phyloP scores from a whole-genome alignment of 2,888 invertebrate species.

The Dione vanillae region DNA sequence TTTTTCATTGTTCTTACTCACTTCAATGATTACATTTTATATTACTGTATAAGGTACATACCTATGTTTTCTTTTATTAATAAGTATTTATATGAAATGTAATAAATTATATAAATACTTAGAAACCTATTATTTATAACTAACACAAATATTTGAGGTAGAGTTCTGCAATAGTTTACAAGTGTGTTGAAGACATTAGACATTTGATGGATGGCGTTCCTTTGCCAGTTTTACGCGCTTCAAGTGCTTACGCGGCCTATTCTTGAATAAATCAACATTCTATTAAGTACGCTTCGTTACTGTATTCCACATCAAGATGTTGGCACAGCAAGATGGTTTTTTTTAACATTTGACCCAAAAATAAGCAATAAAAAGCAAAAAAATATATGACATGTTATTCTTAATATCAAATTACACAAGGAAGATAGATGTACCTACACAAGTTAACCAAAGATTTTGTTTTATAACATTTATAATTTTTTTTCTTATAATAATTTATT shows the following conservation, averaged over 20 bases:
- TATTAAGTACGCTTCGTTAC: constrained; percentile 22
- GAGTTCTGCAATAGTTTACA: constrained; percentile 5
- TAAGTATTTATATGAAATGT: too few species aligned
- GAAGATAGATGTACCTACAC: too few species aligned
- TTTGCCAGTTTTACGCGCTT: constrained; percentile 15
- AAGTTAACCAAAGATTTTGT: too few species aligned
- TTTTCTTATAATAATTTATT: too few species aligned
- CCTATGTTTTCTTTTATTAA: too few species aligned
- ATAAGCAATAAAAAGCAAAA: background rate
- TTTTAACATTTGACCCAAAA: constrained; percentile 12
- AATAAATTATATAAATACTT: too few species aligned
- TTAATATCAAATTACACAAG: background rate
- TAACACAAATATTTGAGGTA: constrained; percentile 10
- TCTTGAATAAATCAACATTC: constrained; percentile 28
- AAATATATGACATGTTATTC: background rate
- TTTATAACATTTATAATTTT: too few species aligned
- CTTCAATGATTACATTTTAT: too few species aligned
- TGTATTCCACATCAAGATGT: background rate
- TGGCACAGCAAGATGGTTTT: background rate
- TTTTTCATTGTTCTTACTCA: too few species aligned
- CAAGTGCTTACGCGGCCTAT: constrained; percentile 18
- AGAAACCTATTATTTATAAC: constrained; percentile 7
- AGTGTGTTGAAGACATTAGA: constrained; percentile 27
- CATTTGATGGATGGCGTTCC: constrained; percentile 29
- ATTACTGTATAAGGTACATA: too few species aligned